Base-by-base conservation (phyloP, 2,888 invertebrate species). In the Invenusta paracnida region DNA sequence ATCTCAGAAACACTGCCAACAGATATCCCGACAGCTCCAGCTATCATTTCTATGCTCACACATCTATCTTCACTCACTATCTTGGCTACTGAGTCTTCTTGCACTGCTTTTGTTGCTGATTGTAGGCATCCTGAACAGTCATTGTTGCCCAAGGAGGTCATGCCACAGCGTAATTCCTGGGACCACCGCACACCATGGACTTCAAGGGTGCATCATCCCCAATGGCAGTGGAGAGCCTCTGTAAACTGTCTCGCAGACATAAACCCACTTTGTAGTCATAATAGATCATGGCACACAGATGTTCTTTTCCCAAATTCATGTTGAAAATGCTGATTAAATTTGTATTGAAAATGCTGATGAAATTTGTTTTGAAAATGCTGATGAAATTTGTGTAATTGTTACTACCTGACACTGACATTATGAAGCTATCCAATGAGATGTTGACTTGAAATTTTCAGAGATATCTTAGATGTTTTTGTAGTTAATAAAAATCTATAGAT, bases 231-330 rank as follows among this genome's bases (percentile, higher is more conserved):
- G n/a, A n/a, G n/a, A n/a, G n/a, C n/a, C n/a, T n/a, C n/a, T n/a
- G n/a, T 48, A 48, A 17, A 17, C 48, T 48, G 17, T 48, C 48
- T 48, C 17, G 48, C 5, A 17, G 48, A 48, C 17, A 11, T 17
- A 48, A 48, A 48, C 48, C 48, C 5, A 17, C 48, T 48, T 48
- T 48, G 17, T 48, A 48, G 17, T 48, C 17, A 17, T 48, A 48
- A 17, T 48, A 48, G 17, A 48, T 48, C 48, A 48, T 48, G 5
- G 17, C 48, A 48, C 48, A 48, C 5, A 11, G 17, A 17, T 48
- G 48, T 48, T 48, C 48, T 11, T 48, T 48, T 11, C 5, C 17
- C 48, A 48, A 17, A 48, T 48, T 48, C 17, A 48, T 48, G 92
- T 92, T 48, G 48, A n/a, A n/a, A n/a, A n/a, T n/a, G n/a, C n/a